Conservation (phyloP, 2,888 invertebrate genomes). For the Caenorhabditis macrosperma region DNA sequence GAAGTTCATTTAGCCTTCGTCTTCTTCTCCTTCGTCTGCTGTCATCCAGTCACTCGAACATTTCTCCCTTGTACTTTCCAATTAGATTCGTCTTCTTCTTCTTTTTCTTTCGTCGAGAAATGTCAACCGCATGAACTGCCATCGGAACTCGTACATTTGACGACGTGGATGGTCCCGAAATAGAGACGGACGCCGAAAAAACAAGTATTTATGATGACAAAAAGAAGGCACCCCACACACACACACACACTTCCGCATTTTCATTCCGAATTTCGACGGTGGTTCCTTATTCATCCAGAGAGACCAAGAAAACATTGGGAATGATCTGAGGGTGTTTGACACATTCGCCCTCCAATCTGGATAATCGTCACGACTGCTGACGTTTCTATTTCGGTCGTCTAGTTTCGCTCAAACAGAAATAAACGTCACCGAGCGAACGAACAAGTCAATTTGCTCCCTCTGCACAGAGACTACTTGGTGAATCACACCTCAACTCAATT, state of each 20-base stretch:
- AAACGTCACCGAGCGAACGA: too few relatives aligned
- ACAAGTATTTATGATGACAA: neutral
- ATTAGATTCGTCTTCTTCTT: neutral
- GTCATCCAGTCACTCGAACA: slow-evolving; percentile 7
- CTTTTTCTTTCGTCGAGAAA: neutral
- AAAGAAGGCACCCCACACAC: neutral
- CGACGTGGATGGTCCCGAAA: neutral
- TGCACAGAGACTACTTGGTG: neutral
- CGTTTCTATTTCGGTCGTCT: too few relatives aligned
- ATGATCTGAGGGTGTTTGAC: neutral
- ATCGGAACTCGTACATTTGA: neutral
- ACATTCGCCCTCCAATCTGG: neutral
- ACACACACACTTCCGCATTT: neutral
- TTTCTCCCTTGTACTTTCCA: slow-evolving; percentile 1
- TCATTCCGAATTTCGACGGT: too few relatives aligned
- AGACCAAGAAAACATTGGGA: neutral
- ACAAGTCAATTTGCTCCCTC: too few relatives aligned
- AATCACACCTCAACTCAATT: slow-evolving; percentile 8
- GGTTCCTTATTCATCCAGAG: neutral
- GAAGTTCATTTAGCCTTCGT: slow-evolving; percentile 14
- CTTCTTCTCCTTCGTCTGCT: too few relatives aligned
- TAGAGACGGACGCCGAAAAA: neutral
- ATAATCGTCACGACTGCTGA: neutral
- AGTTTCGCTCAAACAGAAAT: neutral
- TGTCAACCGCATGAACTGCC: neutral